phyloP scores from a whole-genome alignment of 2,888 invertebrate species.

The Drosophila austrosaltans region DNA sequence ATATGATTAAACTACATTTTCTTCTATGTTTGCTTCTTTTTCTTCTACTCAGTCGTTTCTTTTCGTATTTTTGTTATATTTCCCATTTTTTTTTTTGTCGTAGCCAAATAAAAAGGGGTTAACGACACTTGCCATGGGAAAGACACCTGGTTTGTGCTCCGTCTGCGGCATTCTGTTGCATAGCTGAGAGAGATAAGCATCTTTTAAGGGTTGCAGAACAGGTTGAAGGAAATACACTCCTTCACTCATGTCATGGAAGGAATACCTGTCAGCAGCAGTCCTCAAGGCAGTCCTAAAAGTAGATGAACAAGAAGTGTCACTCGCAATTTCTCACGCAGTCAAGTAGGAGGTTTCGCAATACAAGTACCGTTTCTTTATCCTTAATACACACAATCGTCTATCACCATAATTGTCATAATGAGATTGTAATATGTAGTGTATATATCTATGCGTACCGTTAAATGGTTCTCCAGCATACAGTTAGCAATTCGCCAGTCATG shows the following conservation, averaged over 20 bases:
- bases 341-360: constrained; percentile 55
- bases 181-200: constrained; percentile 48
- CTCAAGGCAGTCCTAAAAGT: constrained; percentile 9
- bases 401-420: constrained; percentile 60
- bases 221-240: constrained; percentile 39
- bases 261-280: constrained; percentile 24
- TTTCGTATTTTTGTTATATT: background rate
- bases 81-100: background rate
- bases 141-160: constrained; percentile 69
- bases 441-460: constrained; percentile 33
- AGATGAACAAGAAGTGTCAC: constrained; percentile 1
- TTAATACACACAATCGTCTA: background rate
- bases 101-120: constrained; percentile 45
- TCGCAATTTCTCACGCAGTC: constrained; percentile 72
- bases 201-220: constrained; percentile 49
- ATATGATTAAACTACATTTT: constrained; percentile 79
- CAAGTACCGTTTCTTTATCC: constrained; percentile 49
- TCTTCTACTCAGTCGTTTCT: background rate
- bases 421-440: too few species aligned
- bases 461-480: constrained; percentile 33
- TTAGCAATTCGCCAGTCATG: constrained; percentile 24
- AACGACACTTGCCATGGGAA: constrained; percentile 65
- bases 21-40: constrained; percentile 1
- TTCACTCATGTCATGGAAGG: background rate
- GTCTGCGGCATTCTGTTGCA: constrained; percentile 27